Evolutionary conservation across 2,797 vertebrate genomes (phyloP).

Genomic region (Parotocinclus haroldoi): DNA sequence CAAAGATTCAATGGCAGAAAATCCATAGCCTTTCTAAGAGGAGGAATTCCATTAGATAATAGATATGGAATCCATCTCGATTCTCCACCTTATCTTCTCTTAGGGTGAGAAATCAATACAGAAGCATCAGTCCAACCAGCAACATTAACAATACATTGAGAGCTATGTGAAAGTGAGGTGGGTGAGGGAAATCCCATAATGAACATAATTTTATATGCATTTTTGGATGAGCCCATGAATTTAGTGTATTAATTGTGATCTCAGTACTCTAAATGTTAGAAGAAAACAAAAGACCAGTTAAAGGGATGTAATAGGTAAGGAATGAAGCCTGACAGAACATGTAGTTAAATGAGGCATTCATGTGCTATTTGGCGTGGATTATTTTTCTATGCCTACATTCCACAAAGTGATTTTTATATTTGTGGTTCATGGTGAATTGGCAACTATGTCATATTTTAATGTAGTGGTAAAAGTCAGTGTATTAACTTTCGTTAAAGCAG

Average conservation of each 20-base stretch:
- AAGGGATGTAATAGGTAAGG: slow-evolving; percentile 35
- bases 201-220: slow-evolving; percentile 61
- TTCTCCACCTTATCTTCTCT: slow-evolving; percentile 81
- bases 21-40: slow-evolving; percentile 81
- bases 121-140: slow-evolving; percentile 76
- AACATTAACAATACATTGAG: slow-evolving; percentile 85
- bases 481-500: too few species aligned
- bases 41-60: slow-evolving; percentile 88
- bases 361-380: too few species aligned
- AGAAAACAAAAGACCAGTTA: slow-evolving; percentile 33
- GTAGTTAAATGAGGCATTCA: too few species aligned
- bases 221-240: slow-evolving; percentile 61
- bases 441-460: too few species aligned
- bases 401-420: too few species aligned
- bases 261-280: slow-evolving; percentile 51
- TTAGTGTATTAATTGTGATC: slow-evolving; percentile 64
- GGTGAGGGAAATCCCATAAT: slow-evolving; percentile 61
- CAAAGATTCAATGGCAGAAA: slow-evolving; percentile 80
- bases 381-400: too few species aligned
- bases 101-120: slow-evolving; percentile 77
- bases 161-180: slow-evolving; percentile 63
- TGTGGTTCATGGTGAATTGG: too few species aligned
- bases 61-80: slow-evolving; percentile 86
- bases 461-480: too few species aligned
- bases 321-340: too few species aligned